phyloP scores from a whole-genome alignment of 2,888 invertebrate species.

The Acleris cristana region DNA sequence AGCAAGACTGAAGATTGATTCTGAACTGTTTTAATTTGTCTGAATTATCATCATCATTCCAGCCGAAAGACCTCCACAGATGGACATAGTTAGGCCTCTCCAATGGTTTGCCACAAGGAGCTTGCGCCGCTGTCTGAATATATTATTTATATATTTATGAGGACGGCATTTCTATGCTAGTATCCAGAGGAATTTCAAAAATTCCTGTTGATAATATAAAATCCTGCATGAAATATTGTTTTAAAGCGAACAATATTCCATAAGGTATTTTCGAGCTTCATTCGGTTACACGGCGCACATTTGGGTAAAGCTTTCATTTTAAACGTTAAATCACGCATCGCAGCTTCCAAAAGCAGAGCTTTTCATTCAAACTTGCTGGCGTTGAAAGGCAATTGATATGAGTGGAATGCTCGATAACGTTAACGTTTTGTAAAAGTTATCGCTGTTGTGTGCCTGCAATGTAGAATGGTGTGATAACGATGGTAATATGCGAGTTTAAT shows the following conservation, averaged over 20 bases:
- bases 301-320: constrained; percentile 15
- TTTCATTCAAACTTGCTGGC: constrained; percentile 33
- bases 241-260: background rate
- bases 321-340: constrained; percentile 30
- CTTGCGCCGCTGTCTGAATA: too few relatives aligned
- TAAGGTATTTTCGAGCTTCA: constrained; percentile 9
- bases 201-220: too few relatives aligned
- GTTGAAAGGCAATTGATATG: constrained; percentile 36
- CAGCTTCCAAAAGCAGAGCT: constrained; percentile 31
- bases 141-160: too few relatives aligned
- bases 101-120: too few relatives aligned
- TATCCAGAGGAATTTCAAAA: too few relatives aligned
- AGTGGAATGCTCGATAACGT: constrained; percentile 31
- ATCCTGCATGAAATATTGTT: too few relatives aligned
- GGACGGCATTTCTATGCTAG: too few relatives aligned
- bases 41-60: too few relatives aligned
- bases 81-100: too few relatives aligned
- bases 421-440: constrained; percentile 19
- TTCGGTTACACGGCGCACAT: constrained; percentile 6
- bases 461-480: constrained; percentile 26
- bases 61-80: too few relatives aligned
- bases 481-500: constrained; percentile 9
- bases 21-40: too few relatives aligned
- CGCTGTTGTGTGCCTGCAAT: constrained; percentile 21
- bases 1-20: too few relatives aligned